Evolutionary conservation across 2,888 invertebrate genomes (phyloP).

Genomic region (Cantharis rufa): DNA sequence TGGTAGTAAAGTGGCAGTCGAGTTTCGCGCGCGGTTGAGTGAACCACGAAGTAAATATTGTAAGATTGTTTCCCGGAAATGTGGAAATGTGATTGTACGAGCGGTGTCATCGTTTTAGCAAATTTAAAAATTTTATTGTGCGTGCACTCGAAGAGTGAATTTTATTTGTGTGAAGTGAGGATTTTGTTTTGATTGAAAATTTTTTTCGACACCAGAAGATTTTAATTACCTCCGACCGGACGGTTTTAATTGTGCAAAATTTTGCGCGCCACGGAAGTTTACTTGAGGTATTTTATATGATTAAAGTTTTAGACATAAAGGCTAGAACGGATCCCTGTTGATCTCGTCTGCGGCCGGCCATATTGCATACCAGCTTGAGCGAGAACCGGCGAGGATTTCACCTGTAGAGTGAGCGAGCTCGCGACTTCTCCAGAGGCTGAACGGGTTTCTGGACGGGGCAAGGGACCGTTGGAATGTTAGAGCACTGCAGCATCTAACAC

Average conservation of each 20-base stretch:
- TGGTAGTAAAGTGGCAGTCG: slow-evolving; percentile 42
- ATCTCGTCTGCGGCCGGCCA: slow-evolving; percentile 51
- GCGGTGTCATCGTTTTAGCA: slow-evolving; percentile 12
- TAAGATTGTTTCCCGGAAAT: slow-evolving; percentile 30
- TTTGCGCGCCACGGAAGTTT: slow-evolving; percentile 13
- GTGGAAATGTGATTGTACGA: slow-evolving; percentile 22
- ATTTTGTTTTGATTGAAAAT: neutral
- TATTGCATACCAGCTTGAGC: slow-evolving; percentile 57
- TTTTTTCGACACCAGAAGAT: neutral
- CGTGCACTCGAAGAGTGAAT: neutral
- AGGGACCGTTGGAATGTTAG: slow-evolving; percentile 55
- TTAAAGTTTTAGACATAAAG: slow-evolving; percentile 41
- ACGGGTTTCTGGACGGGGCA: slow-evolving; percentile 53
- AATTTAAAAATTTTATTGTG: neutral
- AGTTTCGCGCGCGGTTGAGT: slow-evolving; percentile 48
- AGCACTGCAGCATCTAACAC: slow-evolving; percentile 51
- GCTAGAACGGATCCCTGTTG: slow-evolving; percentile 45
- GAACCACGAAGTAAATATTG: slow-evolving; percentile 21
- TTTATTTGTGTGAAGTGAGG: neutral
- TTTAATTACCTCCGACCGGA: neutral
- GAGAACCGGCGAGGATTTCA: slow-evolving; percentile 42
- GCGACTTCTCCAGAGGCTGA: slow-evolving; percentile 52
- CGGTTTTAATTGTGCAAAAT: neutral
- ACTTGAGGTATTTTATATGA: slow-evolving; percentile 35
- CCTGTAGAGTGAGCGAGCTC: slow-evolving; percentile 42